Evolutionary conservation across 2,797 vertebrate species (phyloP).

Genomic region (Phataginus tricuspis): DNA sequence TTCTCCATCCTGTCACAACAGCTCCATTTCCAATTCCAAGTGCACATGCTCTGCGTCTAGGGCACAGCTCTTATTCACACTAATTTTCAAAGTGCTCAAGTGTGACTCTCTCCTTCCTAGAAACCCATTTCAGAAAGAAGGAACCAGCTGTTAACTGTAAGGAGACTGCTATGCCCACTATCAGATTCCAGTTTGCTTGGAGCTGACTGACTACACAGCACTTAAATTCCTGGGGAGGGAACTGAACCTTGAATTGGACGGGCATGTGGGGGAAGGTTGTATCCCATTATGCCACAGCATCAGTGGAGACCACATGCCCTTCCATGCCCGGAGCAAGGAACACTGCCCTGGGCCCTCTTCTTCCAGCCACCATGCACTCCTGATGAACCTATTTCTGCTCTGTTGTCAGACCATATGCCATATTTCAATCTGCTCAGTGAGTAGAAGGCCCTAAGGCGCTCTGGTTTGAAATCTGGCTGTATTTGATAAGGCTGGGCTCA

Average conservation of each 20-base stretch:
- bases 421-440: slow-evolving; percentile 37
- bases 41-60: neutral
- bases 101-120: neutral
- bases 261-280: neutral
- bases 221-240: neutral
- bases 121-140: neutral
- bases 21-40: neutral
- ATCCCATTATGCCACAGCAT: neutral
- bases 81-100: neutral
- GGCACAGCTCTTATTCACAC: neutral
- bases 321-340: neutral
- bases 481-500: neutral
- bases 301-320: neutral
- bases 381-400: neutral
- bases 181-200: neutral
- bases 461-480: neutral
- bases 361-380: neutral
- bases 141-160: neutral
- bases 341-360: neutral
- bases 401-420: neutral
- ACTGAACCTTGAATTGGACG: neutral
- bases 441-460: neutral
- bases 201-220: neutral
- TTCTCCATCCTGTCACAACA: neutral
- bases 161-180: neutral